A percentile compares a stretch with the other conserved stretches of the same genome.
These are phyloP conservation scores for Marisa cornuarietis DNA, from an alignment of 1,140 invertebrate genomes.

Conservation along the genomic window DNA sequence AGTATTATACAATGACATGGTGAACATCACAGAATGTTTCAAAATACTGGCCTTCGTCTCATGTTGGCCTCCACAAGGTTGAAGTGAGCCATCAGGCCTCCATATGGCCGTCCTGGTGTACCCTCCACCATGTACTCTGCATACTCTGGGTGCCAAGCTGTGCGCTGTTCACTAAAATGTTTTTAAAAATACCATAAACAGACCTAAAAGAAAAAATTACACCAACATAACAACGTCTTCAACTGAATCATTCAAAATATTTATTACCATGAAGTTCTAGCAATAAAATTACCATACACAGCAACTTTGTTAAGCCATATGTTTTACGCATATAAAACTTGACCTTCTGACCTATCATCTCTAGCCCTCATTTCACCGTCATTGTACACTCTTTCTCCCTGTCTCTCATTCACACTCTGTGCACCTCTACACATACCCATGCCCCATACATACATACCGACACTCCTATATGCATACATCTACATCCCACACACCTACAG, in stretches of 20 bases:
- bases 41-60: slow-evolving; percentile 75
- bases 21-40: background rate
- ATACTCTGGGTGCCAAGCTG: slow-evolving; percentile 94
- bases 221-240: background rate
- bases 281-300: too few relatives aligned
- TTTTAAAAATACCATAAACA: background rate
- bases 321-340: too few relatives aligned
- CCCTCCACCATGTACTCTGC: slow-evolving; percentile 99
- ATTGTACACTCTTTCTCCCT: too few relatives aligned
- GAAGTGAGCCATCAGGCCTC: slow-evolving; percentile 88
- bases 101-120: slow-evolving; percentile 93
- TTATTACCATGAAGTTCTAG: too few relatives aligned
- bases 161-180: slow-evolving; percentile 48
- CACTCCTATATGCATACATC: background rate
- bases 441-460: too few relatives aligned
- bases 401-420: too few relatives aligned
- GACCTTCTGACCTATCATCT: too few relatives aligned
- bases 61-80: slow-evolving; percentile 99
- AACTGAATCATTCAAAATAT: too few relatives aligned
- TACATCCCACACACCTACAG: too few relatives aligned
- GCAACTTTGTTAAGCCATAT: too few relatives aligned
- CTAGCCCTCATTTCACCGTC: too few relatives aligned
- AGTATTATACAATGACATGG: background rate
- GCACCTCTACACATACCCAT: too few relatives aligned
- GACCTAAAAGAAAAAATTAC: background rate